Percentiles rank a stretch among this genome's conserved stretches.
phyloP scores from a whole-genome alignment of 1,140 invertebrate species.

The Drosophila willistoni region DNA sequence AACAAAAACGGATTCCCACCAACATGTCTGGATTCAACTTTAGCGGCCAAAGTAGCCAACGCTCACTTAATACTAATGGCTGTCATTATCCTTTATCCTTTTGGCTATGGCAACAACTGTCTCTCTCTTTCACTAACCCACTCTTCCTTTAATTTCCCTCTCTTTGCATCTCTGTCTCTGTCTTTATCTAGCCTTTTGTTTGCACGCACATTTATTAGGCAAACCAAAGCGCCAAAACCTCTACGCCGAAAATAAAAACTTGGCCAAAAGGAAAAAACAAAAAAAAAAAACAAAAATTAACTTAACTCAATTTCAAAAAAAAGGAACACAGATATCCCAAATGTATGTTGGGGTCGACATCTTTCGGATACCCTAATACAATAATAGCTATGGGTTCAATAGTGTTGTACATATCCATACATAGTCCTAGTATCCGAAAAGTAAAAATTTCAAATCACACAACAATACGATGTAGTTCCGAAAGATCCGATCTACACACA shows the following conservation, averaged over 20 bases:
- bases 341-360: background rate
- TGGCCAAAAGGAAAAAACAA: slow-evolving; percentile 50
- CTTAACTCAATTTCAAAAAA: slow-evolving; percentile 79
- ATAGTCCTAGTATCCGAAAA: too few relatives aligned
- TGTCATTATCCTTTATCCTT: slow-evolving; percentile 81
- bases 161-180: background rate
- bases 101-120: slow-evolving; percentile 76
- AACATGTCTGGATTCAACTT: slow-evolving; percentile 30
- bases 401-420: too few relatives aligned
- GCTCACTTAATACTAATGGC: slow-evolving; percentile 81
- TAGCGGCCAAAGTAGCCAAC: slow-evolving; percentile 65
- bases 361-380: background rate
- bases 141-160: slow-evolving; percentile 13
- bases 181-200: slow-evolving; percentile 73
- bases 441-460: too few relatives aligned
- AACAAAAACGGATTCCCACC: slow-evolving; percentile 13
- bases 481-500: too few relatives aligned
- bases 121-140: slow-evolving; percentile 22
- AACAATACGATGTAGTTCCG: too few relatives aligned
- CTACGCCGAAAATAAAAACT: slow-evolving; percentile 40
- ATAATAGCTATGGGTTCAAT: too few relatives aligned
- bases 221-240: slow-evolving; percentile 65
- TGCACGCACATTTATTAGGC: slow-evolving; percentile 79
- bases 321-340: background rate
- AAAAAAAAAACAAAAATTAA: slow-evolving; percentile 69